Conservation (phyloP, 2,113 vertebrate genomes). For the Hymenochirus boettgeri region DNA sequence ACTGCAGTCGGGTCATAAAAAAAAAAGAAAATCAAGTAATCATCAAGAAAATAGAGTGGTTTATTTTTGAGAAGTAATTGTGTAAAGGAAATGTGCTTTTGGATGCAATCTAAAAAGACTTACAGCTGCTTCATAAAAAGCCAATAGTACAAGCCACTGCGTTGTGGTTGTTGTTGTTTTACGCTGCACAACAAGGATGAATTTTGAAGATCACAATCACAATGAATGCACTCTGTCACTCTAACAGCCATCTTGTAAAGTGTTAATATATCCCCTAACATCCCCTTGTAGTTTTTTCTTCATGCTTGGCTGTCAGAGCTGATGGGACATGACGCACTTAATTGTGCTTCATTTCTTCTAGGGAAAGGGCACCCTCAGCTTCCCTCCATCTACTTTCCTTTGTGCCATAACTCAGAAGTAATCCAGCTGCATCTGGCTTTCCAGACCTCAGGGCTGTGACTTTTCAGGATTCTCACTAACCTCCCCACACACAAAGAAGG, state of each 20-base stretch:
- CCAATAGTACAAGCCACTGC: no score
- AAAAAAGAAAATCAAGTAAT: no score
- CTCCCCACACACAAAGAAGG: not conserved
- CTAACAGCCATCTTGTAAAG: not conserved
- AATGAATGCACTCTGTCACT: no score
- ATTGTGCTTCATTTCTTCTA: slow-evolving; percentile 1
- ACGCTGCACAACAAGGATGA: no score
- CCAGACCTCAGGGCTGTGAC: not conserved
- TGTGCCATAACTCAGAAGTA: not conserved
- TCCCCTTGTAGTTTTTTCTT: not conserved
- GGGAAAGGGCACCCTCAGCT: slow-evolving; percentile 6
- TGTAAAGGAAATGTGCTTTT: no score
- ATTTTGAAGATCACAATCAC: not conserved
- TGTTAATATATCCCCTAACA: not conserved
- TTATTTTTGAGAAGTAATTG: no score
- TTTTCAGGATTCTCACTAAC: not conserved
- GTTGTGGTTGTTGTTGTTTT: no score
- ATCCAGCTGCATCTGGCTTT: not conserved
- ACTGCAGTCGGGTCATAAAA: no score
- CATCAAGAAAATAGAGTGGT: no score
- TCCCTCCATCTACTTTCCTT: not conserved
- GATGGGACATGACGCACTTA: not conserved
- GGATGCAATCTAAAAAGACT: no score
- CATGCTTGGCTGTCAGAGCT: not conserved
- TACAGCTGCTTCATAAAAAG: no score